Conservation (phyloP, 2,888 invertebrate species). For the Pantelozetes paolii region DNA sequence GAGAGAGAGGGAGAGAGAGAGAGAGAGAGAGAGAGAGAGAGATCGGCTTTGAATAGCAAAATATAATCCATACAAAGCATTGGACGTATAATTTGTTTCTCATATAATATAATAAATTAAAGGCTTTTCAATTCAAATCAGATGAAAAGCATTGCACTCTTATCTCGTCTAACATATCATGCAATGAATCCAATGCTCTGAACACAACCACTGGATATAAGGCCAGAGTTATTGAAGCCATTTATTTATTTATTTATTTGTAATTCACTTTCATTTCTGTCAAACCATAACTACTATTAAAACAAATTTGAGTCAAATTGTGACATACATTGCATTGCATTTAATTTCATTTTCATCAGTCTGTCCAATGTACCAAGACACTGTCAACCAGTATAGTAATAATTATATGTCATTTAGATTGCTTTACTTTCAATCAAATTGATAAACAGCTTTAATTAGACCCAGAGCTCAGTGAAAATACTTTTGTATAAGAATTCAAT, state of each 20-base stretch:
- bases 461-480: background rate
- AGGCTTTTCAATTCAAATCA: conserved; percentile 6
- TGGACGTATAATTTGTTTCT: conserved; percentile 7
- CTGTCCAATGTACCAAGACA: too few species aligned
- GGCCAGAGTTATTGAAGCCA: too few species aligned
- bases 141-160: conserved; percentile 5
- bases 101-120: conserved; percentile 5
- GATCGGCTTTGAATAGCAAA: background rate
- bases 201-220: background rate
- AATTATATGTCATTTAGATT: background rate
- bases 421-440: background rate
- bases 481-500: too few species aligned
- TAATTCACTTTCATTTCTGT: too few species aligned
- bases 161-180: conserved; percentile 1
- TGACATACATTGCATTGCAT: too few species aligned
- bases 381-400: background rate
- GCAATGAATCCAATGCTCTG: background rate
- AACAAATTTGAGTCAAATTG: too few species aligned
- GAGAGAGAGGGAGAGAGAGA: background rate
- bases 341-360: too few species aligned
- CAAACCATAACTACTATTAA: too few species aligned
- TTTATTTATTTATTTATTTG: background rate
- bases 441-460: background rate
- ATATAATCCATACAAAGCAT: background rate
- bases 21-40: background rate